Base-by-base conservation (phyloP, 2,888 invertebrate species). In the Coenonympha arcania region DNA sequence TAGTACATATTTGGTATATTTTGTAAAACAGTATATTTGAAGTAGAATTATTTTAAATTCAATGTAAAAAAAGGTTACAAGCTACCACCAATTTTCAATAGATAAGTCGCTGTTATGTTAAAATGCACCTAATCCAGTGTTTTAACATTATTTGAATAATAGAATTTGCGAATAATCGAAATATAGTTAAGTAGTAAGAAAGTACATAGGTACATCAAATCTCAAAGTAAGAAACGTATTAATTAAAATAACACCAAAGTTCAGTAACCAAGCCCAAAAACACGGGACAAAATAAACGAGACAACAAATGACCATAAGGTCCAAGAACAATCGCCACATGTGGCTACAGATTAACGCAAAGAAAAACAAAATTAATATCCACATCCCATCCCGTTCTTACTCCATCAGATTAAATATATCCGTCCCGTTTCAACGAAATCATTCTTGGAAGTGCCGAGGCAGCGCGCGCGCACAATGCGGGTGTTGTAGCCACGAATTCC, bases 241-340 rank as follows among this genome's bases (percentile, higher is more conserved):
- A 83, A 85, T 85, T 82, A 82, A 77, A 79, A 71, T 69, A 79
- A 80, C 81, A 78, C 76, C 71, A 73, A 76, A 74, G 75, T 76
- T 76, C 73, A 76, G 65, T 76, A 73, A 75, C 76, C 76, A 76
- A 68, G 63, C 63, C 63, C 63, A 58, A 64, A 64, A 62, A 54
- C 41, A 30, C 48, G 55, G 56, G 58, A 57, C 56, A 64, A 64
- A 65, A 64, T 58, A 65, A 66, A 63, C 61, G 61, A 64, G 60
- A 64, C 64, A 62, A 58, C 66, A 74, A 81, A 76, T 84, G 85
- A 83, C 85, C 85, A 75, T 82, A 84, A 79, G 84, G 84, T 82
- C 85, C 81, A 74, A 77, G 79, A 81, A 82, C 82, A 82, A 81
- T 81, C 82, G 71, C 85, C 83, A 85, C 84, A 85, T 86, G 85